phyloP scores from a whole-genome alignment of 2,888 invertebrate genomes.

The Eilema depressum region DNA sequence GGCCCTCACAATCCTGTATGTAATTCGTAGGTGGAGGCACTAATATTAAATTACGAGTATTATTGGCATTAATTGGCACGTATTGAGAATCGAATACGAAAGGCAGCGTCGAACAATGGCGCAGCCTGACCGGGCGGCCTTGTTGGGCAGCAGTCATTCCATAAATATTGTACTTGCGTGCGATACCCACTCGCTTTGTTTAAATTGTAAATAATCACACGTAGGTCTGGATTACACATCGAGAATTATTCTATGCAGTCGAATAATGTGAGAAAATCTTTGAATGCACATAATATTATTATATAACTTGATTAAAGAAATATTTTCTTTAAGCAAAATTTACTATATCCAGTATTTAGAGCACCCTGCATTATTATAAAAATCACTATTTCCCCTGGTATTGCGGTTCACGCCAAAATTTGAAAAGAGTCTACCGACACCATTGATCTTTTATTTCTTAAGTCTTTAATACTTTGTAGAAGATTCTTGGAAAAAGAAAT shows the following conservation, averaged over 20 bases:
- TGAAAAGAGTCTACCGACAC: too few relatives aligned
- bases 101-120: conserved; percentile 30
- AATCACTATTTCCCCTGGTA: too few relatives aligned
- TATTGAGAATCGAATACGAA: conserved; percentile 10
- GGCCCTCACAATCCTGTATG: background rate
- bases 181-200: conserved; percentile 18
- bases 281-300: too few relatives aligned
- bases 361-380: background rate
- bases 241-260: background rate
- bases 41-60: conserved; percentile 16
- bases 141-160: conserved; percentile 32
- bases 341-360: too few relatives aligned
- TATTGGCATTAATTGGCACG: conserved; percentile 12
- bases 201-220: conserved; percentile 2
- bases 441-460: too few relatives aligned
- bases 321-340: too few relatives aligned
- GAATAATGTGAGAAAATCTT: background rate
- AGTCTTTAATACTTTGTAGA: too few relatives aligned
- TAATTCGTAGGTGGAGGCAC: background rate
- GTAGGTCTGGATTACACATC: background rate
- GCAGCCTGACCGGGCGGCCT: conserved; percentile 51
- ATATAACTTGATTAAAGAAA: too few relatives aligned
- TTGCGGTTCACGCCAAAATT: too few relatives aligned
- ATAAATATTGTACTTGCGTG: conserved; percentile 23
- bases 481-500: too few relatives aligned